Evolutionary conservation across 1,140 invertebrate species (phyloP).

Genomic region (Musca domestica): DNA sequence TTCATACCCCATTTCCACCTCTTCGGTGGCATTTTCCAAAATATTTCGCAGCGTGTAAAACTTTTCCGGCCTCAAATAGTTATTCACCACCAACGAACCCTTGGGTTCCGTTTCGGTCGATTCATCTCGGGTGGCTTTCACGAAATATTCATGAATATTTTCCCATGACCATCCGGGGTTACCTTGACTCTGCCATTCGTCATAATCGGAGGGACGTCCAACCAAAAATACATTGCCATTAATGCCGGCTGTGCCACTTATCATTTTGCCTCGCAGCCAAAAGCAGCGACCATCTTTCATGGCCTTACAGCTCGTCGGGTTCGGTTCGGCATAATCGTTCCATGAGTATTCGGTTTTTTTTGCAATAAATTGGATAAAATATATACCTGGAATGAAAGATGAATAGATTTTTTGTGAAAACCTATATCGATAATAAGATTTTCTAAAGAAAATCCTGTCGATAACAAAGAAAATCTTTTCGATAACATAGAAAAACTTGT

Average conservation of each 20-base stretch:
- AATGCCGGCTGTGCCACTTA: slow-evolving; percentile 79
- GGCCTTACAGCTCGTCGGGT: slow-evolving; percentile 35
- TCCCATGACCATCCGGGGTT: slow-evolving; percentile 75
- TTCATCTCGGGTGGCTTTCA: slow-evolving; percentile 24
- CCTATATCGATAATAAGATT: not conserved
- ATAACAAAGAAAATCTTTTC: not conserved
- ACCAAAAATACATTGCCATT: slow-evolving; percentile 89
- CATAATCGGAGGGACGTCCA: slow-evolving; percentile 81
- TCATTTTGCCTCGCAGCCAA: slow-evolving; percentile 74
- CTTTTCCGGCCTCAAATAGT: slow-evolving; percentile 42
- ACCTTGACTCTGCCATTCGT: slow-evolving; percentile 71
- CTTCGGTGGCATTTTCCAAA: slow-evolving; percentile 38
- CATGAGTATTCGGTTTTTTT: slow-evolving; percentile 25
- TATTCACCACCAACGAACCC: slow-evolving; percentile 58
- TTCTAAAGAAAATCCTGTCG: not conserved
- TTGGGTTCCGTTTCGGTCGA: slow-evolving; percentile 20
- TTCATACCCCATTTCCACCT: slow-evolving; percentile 37
- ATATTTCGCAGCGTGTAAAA: slow-evolving; percentile 52
- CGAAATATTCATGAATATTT: slow-evolving; percentile 70
- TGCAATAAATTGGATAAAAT: slow-evolving; percentile 7
- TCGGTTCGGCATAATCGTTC: slow-evolving; percentile 32
- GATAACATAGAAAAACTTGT: not conserved
- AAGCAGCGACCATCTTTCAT: slow-evolving; percentile 53
- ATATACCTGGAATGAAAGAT: slow-evolving; percentile 4
- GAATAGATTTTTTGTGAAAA: not conserved